phyloP scores from a whole-genome alignment of 1,140 invertebrate species.

The Danaus melanippus region DNA sequence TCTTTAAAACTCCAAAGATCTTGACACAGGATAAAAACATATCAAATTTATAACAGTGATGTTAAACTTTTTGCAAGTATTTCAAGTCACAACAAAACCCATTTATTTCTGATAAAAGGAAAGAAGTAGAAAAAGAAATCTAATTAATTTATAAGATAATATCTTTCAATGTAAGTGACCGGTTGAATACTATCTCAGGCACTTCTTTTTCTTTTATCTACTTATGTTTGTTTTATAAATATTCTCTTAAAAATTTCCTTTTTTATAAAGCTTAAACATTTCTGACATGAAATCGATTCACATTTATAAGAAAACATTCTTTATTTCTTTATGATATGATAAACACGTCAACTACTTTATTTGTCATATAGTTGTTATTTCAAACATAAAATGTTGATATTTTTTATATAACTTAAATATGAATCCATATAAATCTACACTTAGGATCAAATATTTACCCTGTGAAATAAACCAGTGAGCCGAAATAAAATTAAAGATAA shows the following conservation, averaged over 20 bases:
- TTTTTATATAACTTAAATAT: too few species aligned
- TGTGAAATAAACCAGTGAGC: conserved; percentile 41
- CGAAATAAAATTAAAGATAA: conserved; percentile 61
- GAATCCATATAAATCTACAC: too few species aligned
- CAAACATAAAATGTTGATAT: too few species aligned
- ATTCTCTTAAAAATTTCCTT: too few species aligned
- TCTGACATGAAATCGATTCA: too few species aligned
- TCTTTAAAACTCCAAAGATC: conserved; percentile 10
- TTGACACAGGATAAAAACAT: conserved; percentile 14
- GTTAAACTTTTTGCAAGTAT: conserved; percentile 24
- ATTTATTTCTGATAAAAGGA: conserved; percentile 40
- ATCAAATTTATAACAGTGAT: conserved; percentile 16
- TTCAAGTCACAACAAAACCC: conserved; percentile 28
- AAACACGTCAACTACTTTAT: too few species aligned
- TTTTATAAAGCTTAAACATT: too few species aligned
- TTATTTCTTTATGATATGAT: too few species aligned
- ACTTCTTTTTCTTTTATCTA: conserved; percentile 23
- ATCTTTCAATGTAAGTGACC: conserved; percentile 47
- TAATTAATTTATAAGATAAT: conserved; percentile 58
- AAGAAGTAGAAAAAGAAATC: conserved; percentile 44
- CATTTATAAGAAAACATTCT: too few species aligned
- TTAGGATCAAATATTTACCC: conserved; percentile 26
- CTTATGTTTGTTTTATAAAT: conserved; percentile 9
- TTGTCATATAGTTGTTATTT: too few species aligned
- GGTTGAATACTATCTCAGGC: conserved; percentile 50